These are phyloP conservation scores for Casuarius casuarius DNA, from an alignment of 2,113 vertebrate genomes.

Conservation along the genomic window DNA sequence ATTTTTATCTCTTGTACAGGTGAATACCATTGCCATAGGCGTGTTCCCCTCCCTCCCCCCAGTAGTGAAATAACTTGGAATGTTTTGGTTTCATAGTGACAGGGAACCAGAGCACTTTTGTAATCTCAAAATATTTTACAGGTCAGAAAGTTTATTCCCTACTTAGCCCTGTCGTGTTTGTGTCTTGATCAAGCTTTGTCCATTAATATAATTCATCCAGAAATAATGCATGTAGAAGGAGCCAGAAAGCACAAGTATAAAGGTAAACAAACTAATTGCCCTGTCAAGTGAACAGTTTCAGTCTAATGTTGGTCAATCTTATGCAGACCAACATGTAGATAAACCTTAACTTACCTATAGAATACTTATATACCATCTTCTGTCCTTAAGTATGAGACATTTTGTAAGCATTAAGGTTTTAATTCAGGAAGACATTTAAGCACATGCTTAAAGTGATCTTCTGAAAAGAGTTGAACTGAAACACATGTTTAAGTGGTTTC, in stretches of 20 bases:
- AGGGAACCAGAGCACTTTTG: neutral
- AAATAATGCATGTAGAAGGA: neutral
- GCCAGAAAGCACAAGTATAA: neutral
- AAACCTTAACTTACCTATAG: neutral
- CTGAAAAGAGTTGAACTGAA: neutral
- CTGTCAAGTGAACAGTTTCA: neutral
- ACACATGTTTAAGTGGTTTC: neutral
- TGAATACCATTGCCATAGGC: neutral
- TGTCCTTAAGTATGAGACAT: neutral
- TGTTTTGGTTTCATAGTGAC: neutral
- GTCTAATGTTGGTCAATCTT: neutral
- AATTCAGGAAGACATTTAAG: neutral
- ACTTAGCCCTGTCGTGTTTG: neutral
- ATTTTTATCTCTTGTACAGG: neutral
- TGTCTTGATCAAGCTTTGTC: neutral
- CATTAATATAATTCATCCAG: neutral
- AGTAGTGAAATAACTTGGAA: neutral
- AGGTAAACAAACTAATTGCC: neutral
- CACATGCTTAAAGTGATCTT: neutral
- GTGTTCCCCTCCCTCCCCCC: too few relatives aligned
- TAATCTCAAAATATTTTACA: neutral
- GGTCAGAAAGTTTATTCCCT: neutral
- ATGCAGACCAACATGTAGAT: neutral
- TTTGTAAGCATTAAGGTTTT: neutral
- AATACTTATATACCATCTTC: neutral